phyloP scores from a whole-genome alignment of 2,888 invertebrate species.

The Podotricha telesiphe region DNA sequence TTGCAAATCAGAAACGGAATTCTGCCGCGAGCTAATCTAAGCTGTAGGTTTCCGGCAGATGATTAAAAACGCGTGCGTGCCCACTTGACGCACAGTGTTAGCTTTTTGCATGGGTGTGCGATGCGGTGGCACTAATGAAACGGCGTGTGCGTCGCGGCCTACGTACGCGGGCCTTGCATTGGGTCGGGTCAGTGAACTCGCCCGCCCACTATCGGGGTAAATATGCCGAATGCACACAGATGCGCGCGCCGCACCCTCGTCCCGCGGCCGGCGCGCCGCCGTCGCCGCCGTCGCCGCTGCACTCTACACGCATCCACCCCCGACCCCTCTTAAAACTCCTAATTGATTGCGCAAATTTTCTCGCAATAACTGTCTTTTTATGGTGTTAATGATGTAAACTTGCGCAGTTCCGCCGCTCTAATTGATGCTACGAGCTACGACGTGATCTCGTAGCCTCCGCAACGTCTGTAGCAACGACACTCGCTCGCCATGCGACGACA shows the following conservation, averaged over 20 bases:
- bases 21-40: conserved; percentile 47
- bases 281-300: conserved; percentile 65
- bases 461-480: conserved; percentile 43
- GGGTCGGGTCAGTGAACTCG: conserved; percentile 82
- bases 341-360: conserved; percentile 84
- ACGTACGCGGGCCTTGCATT: conserved; percentile 80
- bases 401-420: conserved; percentile 75
- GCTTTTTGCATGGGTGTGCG: conserved; percentile 73
- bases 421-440: conserved; percentile 68
- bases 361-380: conserved; percentile 83
- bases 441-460: conserved; percentile 52
- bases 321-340: conserved; percentile 77
- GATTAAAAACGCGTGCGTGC: conserved; percentile 65
- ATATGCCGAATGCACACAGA: conserved; percentile 84
- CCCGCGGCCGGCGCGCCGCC: conserved; percentile 54
- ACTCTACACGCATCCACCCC: conserved; percentile 73
- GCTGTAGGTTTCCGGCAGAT: conserved; percentile 47
- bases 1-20: conserved; percentile 50
- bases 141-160: conserved; percentile 75
- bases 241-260: conserved; percentile 73
- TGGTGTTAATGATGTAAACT: conserved; percentile 81
- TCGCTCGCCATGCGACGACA: conserved; percentile 64
- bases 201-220: conserved; percentile 82
- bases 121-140: conserved; percentile 76
- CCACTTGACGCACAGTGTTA: conserved; percentile 77